Evolutionary conservation across 2,113 vertebrate genomes (phyloP).

Genomic region (Bombycilla garrulus): DNA sequence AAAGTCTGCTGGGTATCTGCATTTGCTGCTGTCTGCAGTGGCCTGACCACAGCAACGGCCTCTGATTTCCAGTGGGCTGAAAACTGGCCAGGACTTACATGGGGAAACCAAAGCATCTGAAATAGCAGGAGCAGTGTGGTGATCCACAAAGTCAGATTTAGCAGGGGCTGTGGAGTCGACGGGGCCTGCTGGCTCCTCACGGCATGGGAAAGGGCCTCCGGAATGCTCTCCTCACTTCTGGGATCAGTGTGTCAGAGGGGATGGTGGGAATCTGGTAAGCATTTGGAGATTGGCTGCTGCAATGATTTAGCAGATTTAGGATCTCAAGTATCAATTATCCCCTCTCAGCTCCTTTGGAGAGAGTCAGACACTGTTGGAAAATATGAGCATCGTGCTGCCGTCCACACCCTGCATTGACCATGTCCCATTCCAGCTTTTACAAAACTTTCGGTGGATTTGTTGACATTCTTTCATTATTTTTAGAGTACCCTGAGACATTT

Average conservation of each 20-base stretch:
- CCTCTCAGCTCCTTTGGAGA: not conserved
- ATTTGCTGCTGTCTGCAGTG: slow-evolving; percentile 46
- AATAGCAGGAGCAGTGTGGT: slow-evolving; percentile 50
- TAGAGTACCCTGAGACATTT: not conserved
- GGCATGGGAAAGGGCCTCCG: not conserved
- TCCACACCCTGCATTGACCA: not conserved
- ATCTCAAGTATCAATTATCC: not conserved
- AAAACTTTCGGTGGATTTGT: not conserved
- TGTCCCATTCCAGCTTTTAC: not conserved
- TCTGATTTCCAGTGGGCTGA: slow-evolving; percentile 42
- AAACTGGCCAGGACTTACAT: not conserved
- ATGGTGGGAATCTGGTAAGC: not conserved
- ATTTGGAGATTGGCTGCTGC: not conserved
- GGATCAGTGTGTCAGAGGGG: not conserved
- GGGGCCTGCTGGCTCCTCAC: not conserved
- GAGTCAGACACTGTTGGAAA: not conserved
- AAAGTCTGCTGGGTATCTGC: not conserved
- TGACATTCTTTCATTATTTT: not conserved
- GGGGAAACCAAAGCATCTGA: slow-evolving; percentile 20
- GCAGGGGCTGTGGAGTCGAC: not conserved
- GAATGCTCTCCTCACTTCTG: not conserved
- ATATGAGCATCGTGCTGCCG: not conserved
- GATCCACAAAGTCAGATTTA: slow-evolving; percentile 55
- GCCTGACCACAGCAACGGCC: slow-evolving; percentile 38
- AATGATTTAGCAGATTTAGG: not conserved